phyloP scores from a whole-genome alignment of 2,797 vertebrate species.

The Dipus sagitta region DNA sequence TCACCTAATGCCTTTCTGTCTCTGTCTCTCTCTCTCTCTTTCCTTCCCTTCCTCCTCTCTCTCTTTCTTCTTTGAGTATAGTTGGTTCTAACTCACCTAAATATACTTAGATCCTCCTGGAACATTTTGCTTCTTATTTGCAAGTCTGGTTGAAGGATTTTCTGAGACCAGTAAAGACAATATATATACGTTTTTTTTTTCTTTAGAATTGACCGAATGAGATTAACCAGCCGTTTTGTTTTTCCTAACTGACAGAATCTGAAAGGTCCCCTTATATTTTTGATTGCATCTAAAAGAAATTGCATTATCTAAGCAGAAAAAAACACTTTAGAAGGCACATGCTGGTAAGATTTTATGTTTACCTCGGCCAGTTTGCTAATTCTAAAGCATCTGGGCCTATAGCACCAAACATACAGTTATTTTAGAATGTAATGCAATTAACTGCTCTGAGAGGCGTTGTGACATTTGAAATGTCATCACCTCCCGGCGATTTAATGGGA shows the following conservation, averaged over 20 bases:
- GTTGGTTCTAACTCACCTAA: neutral
- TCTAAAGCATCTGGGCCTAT: slow-evolving; percentile 43
- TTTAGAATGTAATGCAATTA: slow-evolving; percentile 84
- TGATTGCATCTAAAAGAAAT: neutral
- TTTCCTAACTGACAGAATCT: neutral
- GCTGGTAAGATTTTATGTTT: slow-evolving; percentile 57
- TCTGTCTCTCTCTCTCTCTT: neutral
- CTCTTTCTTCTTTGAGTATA: neutral
- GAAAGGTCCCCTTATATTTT: neutral
- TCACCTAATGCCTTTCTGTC: neutral
- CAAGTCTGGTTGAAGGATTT: neutral
- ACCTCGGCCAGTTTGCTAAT: slow-evolving; percentile 77
- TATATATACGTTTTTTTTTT: neutral
- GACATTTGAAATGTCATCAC: slow-evolving; percentile 85
- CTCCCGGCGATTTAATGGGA: slow-evolving; percentile 80
- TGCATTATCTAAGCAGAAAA: neutral
- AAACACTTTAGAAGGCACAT: neutral
- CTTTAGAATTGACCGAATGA: slow-evolving; percentile 45
- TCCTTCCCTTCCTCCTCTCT: too few species aligned
- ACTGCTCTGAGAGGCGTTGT: slow-evolving; percentile 81
- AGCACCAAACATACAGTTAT: slow-evolving; percentile 75
- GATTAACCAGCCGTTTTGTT: neutral
- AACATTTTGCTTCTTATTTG: neutral
- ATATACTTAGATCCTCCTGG: neutral
- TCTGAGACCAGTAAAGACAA: slow-evolving; percentile 7